These are phyloP conservation scores for Paramisgurnus dabryanus DNA, from an alignment of 2,113 vertebrate genomes.

Conservation along the genomic window DNA sequence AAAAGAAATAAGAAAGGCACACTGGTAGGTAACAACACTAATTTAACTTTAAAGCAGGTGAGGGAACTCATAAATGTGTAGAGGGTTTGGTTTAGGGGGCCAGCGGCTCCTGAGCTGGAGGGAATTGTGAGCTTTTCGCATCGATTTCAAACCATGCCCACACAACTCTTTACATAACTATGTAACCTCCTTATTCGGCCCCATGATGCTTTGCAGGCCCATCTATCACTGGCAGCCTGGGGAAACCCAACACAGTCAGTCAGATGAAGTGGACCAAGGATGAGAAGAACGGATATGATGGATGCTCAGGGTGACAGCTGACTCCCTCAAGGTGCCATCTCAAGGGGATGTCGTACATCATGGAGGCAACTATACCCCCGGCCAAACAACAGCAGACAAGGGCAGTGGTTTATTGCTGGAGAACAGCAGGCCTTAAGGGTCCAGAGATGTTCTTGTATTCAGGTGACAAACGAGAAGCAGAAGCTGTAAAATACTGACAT, in stretches of 20 bases:
- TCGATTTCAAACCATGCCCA: slow-evolving; percentile 40
- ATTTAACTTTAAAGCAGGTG: neutral
- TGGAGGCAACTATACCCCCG: slow-evolving; percentile 38
- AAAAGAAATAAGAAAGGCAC: neutral
- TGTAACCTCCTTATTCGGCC: slow-evolving; percentile 39
- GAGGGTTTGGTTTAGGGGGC: too few species aligned
- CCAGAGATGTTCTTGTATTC: slow-evolving; percentile 24
- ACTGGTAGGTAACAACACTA: neutral
- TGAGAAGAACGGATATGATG: slow-evolving; percentile 8
- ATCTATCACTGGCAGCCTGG: slow-evolving; percentile 50
- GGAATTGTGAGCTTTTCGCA: neutral
- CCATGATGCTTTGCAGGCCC: slow-evolving; percentile 57
- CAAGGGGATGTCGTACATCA: slow-evolving; percentile 57
- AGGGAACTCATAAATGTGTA: neutral
- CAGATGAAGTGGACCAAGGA: slow-evolving; percentile 27
- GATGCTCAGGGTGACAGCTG: slow-evolving; percentile 24
- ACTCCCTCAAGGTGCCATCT: slow-evolving; percentile 53
- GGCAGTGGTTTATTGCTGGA: slow-evolving; percentile 39
- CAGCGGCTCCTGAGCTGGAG: neutral
- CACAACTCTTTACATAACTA: slow-evolving; percentile 42
- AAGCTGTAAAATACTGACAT: slow-evolving; percentile 9
- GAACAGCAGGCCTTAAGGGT: slow-evolving; percentile 23
- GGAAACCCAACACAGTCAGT: slow-evolving; percentile 49
- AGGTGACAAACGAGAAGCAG: neutral
- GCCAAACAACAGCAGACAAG: slow-evolving; percentile 57